Conservation (phyloP, 2,888 invertebrate genomes). For the Rugalucina vietnamica region DNA sequence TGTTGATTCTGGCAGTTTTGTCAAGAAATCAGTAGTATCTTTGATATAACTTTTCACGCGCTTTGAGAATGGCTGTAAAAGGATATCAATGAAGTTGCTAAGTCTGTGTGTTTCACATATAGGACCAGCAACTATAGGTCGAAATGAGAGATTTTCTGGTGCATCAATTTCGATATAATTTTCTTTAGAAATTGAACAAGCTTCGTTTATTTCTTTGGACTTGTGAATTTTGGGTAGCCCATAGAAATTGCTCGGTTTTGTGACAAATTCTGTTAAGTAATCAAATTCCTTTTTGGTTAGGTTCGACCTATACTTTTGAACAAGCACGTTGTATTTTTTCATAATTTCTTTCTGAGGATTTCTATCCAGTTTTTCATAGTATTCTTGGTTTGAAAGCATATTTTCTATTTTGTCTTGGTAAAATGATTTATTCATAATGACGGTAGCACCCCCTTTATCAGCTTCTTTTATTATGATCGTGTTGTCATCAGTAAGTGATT, state of each 20-base stretch:
- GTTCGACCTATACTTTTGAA: background rate
- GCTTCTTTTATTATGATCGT: background rate
- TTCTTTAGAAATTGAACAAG: too few relatives aligned
- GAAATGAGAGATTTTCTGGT: too few relatives aligned
- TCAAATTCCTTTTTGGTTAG: background rate
- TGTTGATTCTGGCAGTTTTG: too few relatives aligned
- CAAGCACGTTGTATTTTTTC: background rate
- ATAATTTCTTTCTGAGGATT: background rate
- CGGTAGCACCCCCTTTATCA: background rate
- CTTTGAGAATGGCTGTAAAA: too few relatives aligned
- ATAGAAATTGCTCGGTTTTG: background rate
- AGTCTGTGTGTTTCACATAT: too few relatives aligned
- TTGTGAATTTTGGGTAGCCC: background rate
- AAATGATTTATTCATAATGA: background rate
- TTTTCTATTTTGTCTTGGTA: background rate
- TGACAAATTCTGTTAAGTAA: background rate
- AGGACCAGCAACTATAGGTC: too few relatives aligned
- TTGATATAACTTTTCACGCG: too few relatives aligned
- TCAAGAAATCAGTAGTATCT: too few relatives aligned
- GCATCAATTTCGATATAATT: too few relatives aligned
- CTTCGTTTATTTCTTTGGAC: background rate
- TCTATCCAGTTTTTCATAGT: background rate
- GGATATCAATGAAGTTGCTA: too few relatives aligned
- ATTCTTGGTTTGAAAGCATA: background rate
- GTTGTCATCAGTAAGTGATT: background rate